Evolutionary conservation across 2,113 vertebrate species (phyloP).

Genomic region (Vidua macroura): DNA sequence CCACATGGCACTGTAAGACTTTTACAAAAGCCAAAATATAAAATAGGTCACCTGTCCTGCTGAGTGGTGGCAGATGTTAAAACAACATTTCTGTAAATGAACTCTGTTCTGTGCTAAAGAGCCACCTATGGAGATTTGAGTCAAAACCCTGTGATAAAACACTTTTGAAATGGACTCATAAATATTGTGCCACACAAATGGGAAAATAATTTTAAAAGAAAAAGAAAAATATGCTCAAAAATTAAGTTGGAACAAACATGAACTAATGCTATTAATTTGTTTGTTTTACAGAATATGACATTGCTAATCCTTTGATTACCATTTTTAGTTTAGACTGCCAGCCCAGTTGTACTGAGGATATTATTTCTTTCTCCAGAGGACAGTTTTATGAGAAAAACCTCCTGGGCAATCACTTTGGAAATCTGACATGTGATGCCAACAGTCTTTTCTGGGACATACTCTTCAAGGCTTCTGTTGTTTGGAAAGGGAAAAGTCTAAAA

Average conservation of each 20-base stretch:
- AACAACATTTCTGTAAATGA: constrained; percentile 41
- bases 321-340: not conserved
- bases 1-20: not conserved
- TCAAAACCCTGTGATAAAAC: constrained; percentile 41
- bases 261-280: not conserved
- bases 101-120: constrained; percentile 24
- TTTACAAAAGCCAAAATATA: not conserved
- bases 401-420: not conserved
- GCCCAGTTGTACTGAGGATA: not conserved
- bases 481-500: not conserved
- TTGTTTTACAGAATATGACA: not conserved
- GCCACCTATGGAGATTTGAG: constrained; percentile 39
- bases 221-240: not conserved
- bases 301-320: not conserved
- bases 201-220: not conserved
- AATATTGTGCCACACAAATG: not conserved
- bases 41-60: not conserved
- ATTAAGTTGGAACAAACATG: not conserved
- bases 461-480: not conserved
- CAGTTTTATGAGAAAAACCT: not conserved
- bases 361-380: not conserved
- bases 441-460: not conserved
- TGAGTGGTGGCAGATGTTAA: constrained; percentile 43
- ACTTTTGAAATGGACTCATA: constrained; percentile 9
- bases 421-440: not conserved